Evolutionary conservation across 64 coral and sea anemone genomes (phyloP), one percentile per base, ranked within the genome.

Genomic region (Cladopsammia gracilis): DNA sequence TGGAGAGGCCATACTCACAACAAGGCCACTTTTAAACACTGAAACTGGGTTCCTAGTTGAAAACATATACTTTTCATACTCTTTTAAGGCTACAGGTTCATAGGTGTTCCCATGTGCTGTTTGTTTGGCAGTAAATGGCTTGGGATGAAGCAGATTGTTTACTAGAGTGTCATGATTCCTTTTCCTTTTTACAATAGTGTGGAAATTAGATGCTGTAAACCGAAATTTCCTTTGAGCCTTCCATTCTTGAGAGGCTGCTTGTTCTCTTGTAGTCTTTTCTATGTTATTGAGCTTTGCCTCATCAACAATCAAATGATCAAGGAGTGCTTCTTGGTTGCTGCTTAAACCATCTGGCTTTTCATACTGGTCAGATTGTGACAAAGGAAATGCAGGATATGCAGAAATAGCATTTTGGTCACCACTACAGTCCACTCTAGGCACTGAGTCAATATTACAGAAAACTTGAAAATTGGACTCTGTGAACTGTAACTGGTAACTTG

Each of bases 181-280:
- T 82, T 94, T 73, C 48, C 86, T 48, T 24, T 83, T 83, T 45
- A 25, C 45, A 25, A 83, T 75, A 10, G 57, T 59, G 20, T 58
- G 62, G 78, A 89, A 94, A 64, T 94, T 94, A 15, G 92, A 94
- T 15, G 92, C 86, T 61, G 92, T 94, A 48, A 94, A 59, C 60
- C 86, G 66, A 42, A 94, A 94, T 64, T 82, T 79, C 61, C 53
- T 89, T 58, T 88, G 49, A 42, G 68, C n/a, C 20, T 60, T 23
- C 78, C 78, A 81, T 45, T 81, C 78, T 43, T 81, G 52, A 20
- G 78, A 81, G 34, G 34, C 34, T 34, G 34, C 34, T 34, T 34
- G 34, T 34, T 34, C 34, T 34, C 34, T 34, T 34, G 34, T 34
- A 34, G 34, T 34, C 34, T 34, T 34, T 2, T 34, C 34, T 34